Conservation (phyloP, 2,888 invertebrate species). For the Calameuta idolon region DNA sequence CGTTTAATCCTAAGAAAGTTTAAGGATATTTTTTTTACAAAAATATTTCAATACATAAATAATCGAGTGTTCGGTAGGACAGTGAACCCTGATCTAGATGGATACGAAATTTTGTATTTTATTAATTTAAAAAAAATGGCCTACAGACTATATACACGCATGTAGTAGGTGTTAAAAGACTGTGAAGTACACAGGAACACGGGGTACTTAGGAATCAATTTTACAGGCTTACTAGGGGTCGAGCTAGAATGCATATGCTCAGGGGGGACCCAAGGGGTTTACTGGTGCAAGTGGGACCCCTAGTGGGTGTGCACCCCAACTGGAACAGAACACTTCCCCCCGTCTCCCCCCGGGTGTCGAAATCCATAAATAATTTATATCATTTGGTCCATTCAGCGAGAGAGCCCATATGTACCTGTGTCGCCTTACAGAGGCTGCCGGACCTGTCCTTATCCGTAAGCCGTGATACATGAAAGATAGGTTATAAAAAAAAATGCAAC, state of each 20-base stretch:
- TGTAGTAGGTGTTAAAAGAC: conserved; percentile 59
- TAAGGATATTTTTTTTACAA: not conserved
- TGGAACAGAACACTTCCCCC: conserved; percentile 39
- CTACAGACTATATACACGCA: conserved; percentile 7
- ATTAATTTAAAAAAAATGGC: not conserved
- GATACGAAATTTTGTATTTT: not conserved
- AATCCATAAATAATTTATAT: conserved; percentile 67
- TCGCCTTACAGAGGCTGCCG: conserved; percentile 54
- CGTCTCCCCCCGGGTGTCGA: conserved; percentile 58
- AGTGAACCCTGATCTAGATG: no score
- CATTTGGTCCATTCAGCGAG: conserved; percentile 63
- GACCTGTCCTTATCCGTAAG: not conserved
- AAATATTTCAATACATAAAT: not conserved
- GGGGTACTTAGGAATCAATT: conserved; percentile 65
- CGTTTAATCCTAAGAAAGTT: conserved; percentile 9
- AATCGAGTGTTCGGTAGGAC: no score
- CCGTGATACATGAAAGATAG: no score
- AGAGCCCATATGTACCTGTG: conserved; percentile 65
- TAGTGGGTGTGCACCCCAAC: conserved; percentile 54
- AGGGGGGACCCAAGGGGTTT: conserved; percentile 60
- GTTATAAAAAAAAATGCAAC: no score
- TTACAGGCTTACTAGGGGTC: conserved; percentile 48
- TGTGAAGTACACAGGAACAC: conserved; percentile 48
- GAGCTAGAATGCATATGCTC: conserved; percentile 63
- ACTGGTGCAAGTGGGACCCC: conserved; percentile 63